Evolutionary conservation across 2,888 invertebrate genomes (phyloP).

Genomic region (Clitarchus hookeri): DNA sequence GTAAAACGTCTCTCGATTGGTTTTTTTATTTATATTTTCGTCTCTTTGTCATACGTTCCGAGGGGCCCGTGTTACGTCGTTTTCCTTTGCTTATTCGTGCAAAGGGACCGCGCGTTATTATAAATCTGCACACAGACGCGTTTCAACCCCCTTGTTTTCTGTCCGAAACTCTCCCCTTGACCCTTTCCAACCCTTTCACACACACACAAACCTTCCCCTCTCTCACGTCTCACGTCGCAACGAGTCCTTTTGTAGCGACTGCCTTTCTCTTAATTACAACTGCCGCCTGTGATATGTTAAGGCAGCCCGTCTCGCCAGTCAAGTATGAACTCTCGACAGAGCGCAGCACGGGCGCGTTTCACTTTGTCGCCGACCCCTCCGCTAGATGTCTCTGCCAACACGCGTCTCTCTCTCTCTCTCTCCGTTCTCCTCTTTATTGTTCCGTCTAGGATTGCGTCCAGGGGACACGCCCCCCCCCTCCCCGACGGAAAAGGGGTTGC

Average conservation of each 20-base stretch:
- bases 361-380: conserved; percentile 25
- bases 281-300: conserved; percentile 8
- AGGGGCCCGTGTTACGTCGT: not conserved
- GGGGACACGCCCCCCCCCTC: not conserved
- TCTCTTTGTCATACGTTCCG: not conserved
- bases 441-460: not conserved
- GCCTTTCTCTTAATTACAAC: conserved; percentile 14
- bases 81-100: conserved; percentile 6
- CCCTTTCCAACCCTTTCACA: not conserved
- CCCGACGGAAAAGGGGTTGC: not conserved
- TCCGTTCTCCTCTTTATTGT: not conserved
- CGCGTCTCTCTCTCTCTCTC: not conserved
- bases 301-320: not conserved
- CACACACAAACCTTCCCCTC: not conserved
- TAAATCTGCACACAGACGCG: not conserved
- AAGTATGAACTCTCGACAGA: conserved; percentile 10
- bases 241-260: conserved; percentile 14
- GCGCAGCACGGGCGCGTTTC: not conserved
- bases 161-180: conserved; percentile 5
- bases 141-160: not conserved
- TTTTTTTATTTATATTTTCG: not conserved
- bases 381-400: conserved; percentile 1
- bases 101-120: not conserved
- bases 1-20: not conserved
- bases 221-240: not conserved